Evolutionary conservation across 1,140 invertebrate species (phyloP).

Genomic region (Danaus melanippus): DNA sequence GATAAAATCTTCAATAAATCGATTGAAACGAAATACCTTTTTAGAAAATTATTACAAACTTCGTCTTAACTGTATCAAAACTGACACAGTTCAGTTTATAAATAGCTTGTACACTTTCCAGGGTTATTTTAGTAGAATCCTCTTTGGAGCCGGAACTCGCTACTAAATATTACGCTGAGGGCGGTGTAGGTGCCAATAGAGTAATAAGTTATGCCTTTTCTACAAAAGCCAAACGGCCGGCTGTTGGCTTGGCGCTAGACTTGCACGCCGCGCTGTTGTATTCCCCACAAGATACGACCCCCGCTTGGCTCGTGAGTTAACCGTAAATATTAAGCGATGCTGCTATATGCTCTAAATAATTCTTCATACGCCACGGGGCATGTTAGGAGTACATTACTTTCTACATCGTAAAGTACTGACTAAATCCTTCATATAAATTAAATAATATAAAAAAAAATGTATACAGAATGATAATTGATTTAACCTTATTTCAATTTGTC

Average conservation of each 20-base stretch:
- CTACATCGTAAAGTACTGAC: no score
- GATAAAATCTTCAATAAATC: slow-evolving; percentile 10
- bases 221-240: slow-evolving; percentile 20
- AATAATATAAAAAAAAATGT: no score
- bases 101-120: slow-evolving; percentile 22
- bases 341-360: slow-evolving; percentile 13
- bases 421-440: no score
- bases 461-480: no score
- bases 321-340: slow-evolving; percentile 16
- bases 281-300: slow-evolving; percentile 29
- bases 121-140: slow-evolving; percentile 47
- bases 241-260: slow-evolving; percentile 38
- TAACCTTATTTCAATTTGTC: no score
- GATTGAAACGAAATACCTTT: neutral
- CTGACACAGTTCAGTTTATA: slow-evolving; percentile 6
- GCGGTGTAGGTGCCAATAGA: slow-evolving; percentile 42
- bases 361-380: slow-evolving; percentile 2
- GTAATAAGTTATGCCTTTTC: slow-evolving; percentile 47
- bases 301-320: slow-evolving; percentile 49
- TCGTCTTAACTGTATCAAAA: neutral
- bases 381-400: no score
- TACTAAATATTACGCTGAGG: slow-evolving; percentile 42
- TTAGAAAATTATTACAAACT: no score
- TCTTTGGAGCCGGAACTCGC: slow-evolving; percentile 28
- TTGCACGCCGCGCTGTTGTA: slow-evolving; percentile 39